Conservation (phyloP, 1,140 invertebrate species). For the Scaptomyza montana region DNA sequence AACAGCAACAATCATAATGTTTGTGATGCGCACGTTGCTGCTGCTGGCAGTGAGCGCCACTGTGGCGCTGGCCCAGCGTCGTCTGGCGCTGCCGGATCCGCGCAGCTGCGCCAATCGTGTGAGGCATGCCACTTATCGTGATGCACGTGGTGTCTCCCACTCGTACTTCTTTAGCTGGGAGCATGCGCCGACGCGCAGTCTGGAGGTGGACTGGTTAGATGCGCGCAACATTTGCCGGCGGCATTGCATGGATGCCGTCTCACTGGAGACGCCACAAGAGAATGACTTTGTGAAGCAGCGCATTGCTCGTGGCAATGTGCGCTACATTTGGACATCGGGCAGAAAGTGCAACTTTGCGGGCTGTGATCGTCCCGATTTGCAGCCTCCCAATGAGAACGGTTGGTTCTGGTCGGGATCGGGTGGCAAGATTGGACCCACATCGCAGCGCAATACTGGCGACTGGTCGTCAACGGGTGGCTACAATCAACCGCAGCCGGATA, state of each 20-base stretch:
- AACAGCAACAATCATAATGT: conserved; percentile 47
- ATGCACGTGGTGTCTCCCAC: conserved; percentile 92
- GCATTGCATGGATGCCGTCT: conserved; percentile 97
- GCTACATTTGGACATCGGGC: conserved; percentile 95
- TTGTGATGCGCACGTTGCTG: conserved; percentile 80
- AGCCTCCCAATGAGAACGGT: conserved; percentile 94
- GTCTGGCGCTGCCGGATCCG: conserved; percentile 93
- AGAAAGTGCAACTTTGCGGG: conserved; percentile 96
- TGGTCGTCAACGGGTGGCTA: conserved; percentile 95
- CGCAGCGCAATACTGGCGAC: conserved; percentile 93
- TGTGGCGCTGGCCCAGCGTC: conserved; percentile 90
- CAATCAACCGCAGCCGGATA: conserved; percentile 93
- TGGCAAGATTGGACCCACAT: conserved; percentile 94
- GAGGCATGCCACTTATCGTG: conserved; percentile 92
- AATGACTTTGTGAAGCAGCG: conserved; percentile 95
- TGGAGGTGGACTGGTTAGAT: conserved; percentile 96
- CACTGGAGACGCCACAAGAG: conserved; percentile 94
- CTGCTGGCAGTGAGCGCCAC: conserved; percentile 88
- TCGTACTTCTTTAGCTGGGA: conserved; percentile 98
- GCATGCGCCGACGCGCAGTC: conserved; percentile 91
- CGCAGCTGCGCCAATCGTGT: conserved; percentile 94
- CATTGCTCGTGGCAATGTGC: conserved; percentile 88
- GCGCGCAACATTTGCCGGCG: conserved; percentile 95
- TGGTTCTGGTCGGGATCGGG: conserved; percentile 97
- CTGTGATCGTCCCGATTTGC: conserved; percentile 93